Evolutionary conservation across 2,888 invertebrate genomes (phyloP), one percentile per base, ranked within the genome.

Genomic region (Drosophila borborema): DNA sequence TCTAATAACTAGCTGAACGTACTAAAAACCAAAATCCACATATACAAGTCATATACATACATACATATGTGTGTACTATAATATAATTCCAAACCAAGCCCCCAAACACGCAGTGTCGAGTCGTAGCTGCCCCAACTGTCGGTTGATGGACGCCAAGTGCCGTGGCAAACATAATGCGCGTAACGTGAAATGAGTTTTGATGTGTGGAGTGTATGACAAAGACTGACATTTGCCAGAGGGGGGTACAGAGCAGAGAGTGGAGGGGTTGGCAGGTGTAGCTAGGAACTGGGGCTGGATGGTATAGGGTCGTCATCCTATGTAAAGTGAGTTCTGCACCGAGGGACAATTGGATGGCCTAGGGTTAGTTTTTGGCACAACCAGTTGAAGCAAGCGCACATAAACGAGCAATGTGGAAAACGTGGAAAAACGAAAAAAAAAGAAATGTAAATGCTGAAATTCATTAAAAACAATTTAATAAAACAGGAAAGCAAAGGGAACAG

Each of bases 121-220:
- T 34, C 58, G 58, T 28, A 8, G 64, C 70, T 56, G 68, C 58
- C 72, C 66, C 71, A 78, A 69, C 76, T 89, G 81, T 74, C 84
- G 81, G 81, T 83, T 77, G 66, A 77, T 78, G 86, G 76, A 81
- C 89, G 85, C 80, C 85, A 86, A 86, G 72, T 78, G 83, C 86
- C 86, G 78, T 86, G 83, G 72, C 88, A 81, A 80, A 70, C 80
- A 89, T 90, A 89, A 90, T 89, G 80, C 90, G 90, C 89, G 82
- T 78, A 77, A 76, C 81, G 68, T 73, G 78, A 90, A 87, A 89
- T 86, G 89, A 83, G 89, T 89, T 86, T 80, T 89, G 80, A 86
- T 81, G 78, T 74, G 56, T 63, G 51, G 55, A 72, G 46, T 64
- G 34, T 58, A 28, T 60, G 54, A 72, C 70, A 70, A 72, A 55